Base-by-base conservation (phyloP, 2,113 vertebrate species). In the Mionectes macconnelli region DNA sequence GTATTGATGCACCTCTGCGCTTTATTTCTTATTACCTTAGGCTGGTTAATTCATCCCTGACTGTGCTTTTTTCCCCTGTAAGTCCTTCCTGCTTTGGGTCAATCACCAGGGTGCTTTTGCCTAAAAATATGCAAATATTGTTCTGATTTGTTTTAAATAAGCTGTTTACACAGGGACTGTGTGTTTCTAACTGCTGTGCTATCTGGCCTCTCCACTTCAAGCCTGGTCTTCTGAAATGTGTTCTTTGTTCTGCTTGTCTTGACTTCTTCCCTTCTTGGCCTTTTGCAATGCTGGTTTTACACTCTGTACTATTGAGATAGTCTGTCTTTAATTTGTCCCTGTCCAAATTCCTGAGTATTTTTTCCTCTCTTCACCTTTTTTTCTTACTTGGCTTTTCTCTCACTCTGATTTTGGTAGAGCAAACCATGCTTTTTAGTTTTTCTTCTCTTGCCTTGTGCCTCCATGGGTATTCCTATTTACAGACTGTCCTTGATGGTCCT, bases 221-320 rank as follows among this genome's bases (percentile, higher is more conserved):
- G 37, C 44, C 60, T 63, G 5, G 5, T 64, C 49, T 87, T 91
- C 81, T 93, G 74, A 75, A 91, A 67, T 39, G n/a, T 27, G n/a
- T 76, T 89, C 87, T 95, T 90, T 93, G 73, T 93, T 92, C 77
- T 90, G 21, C 30, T 84, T 93, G 72, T 68, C 68, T 77, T 94
- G 79, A 76, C 72, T 92, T 94, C 40, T 90, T 88, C 44, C 68
- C 47, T 96, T 72, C 56, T 82, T 90, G 74, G 86, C 66, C 66
- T 95, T 94, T 68, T 92, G 83, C 80, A 87, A 12, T 93, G 47
- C 92, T 90, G 56, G 33, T 95, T 97, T 90, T 86, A 79, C 52
- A n/a, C 25, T 75, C 53, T 50, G 16, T 84, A 62, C 59, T 88
- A 10, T n/a, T 95, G 84, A 93, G 93, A 85, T 70, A 1, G 4